Evolutionary conservation across 2,888 invertebrate genomes (phyloP).

Genomic region (Apamea crenata): DNA sequence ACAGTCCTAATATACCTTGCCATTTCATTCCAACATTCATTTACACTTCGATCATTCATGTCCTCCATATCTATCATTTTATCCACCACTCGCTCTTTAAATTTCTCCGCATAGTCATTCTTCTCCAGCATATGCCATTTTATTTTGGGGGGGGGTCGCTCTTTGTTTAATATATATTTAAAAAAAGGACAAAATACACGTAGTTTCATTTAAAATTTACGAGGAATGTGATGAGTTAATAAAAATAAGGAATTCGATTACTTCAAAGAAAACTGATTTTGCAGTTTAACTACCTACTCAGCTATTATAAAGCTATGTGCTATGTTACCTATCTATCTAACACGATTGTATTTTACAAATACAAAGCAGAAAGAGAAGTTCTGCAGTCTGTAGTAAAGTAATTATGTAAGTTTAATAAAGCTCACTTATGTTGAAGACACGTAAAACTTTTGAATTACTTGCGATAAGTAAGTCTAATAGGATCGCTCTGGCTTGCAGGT

Average conservation of each 20-base stretch:
- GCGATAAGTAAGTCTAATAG: neutral
- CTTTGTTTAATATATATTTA: too few species aligned
- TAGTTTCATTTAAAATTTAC: slow-evolving; percentile 5
- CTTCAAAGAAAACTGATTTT: slow-evolving; percentile 4
- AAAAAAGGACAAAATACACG: too few species aligned
- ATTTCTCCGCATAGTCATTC: too few species aligned
- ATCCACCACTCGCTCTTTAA: too few species aligned
- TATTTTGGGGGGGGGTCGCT: too few species aligned
- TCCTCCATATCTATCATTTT: too few species aligned
- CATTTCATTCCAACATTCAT: too few species aligned
- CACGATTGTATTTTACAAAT: neutral
- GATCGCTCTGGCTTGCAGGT: slow-evolving; percentile 5
- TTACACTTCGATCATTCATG: too few species aligned
- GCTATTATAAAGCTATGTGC: neutral
- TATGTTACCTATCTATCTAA: neutral
- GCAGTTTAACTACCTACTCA: neutral
- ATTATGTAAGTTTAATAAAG: neutral
- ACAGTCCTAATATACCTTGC: too few species aligned
- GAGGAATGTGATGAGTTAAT: slow-evolving; percentile 28
- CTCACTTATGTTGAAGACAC: neutral
- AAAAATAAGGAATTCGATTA: slow-evolving; percentile 29
- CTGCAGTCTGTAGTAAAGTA: neutral
- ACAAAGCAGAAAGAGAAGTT: neutral
- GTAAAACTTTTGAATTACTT: neutral
- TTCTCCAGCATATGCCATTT: too few species aligned